A percentile compares a stretch with the other conserved stretches of the same genome.
phyloP scores from a whole-genome alignment of 92 coral and sea anemone genomes.

The Phenganax stokvisi region DNA sequence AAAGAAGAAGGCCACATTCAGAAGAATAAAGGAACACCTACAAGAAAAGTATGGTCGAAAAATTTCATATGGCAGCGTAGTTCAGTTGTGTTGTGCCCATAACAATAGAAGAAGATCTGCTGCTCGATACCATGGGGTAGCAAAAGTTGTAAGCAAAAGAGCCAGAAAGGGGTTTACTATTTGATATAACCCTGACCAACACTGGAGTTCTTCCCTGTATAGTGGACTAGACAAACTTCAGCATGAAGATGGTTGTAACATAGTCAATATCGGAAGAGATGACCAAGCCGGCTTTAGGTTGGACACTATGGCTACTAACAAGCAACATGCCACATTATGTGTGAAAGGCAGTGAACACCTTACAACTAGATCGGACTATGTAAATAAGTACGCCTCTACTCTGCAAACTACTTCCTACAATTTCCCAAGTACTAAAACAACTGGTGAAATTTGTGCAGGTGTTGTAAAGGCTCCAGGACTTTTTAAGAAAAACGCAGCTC shows the following conservation, averaged over 20 bases:
- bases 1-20: conserved; percentile 39
- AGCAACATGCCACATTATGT: conserved; percentile 46
- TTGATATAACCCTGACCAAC: conserved; percentile 50
- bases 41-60: conserved; percentile 41
- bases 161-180: conserved; percentile 54
- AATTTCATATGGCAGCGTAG: conserved; percentile 46
- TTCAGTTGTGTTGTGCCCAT: conserved; percentile 50
- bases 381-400: conserved; percentile 41
- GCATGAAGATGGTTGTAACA: conserved; percentile 47
- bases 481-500: conserved; percentile 49
- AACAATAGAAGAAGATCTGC: conserved; percentile 51
- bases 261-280: conserved; percentile 50
- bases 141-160: conserved; percentile 43
- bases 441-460: conserved; percentile 61
- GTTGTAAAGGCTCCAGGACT: conserved; percentile 51
- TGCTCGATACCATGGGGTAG: conserved; percentile 42
- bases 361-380: conserved; percentile 55
- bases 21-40: conserved; percentile 42
- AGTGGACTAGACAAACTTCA: conserved; percentile 41
- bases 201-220: conserved; percentile 54
- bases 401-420: conserved; percentile 60
- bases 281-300: conserved; percentile 62
- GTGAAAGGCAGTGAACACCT: conserved; percentile 47
- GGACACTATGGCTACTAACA: conserved; percentile 53
- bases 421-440: conserved; percentile 49